Percentiles rank a stretch among this genome's conserved stretches.
Conservation (phyloP, 2,113 vertebrate species). For the Scortum barcoo region DNA sequence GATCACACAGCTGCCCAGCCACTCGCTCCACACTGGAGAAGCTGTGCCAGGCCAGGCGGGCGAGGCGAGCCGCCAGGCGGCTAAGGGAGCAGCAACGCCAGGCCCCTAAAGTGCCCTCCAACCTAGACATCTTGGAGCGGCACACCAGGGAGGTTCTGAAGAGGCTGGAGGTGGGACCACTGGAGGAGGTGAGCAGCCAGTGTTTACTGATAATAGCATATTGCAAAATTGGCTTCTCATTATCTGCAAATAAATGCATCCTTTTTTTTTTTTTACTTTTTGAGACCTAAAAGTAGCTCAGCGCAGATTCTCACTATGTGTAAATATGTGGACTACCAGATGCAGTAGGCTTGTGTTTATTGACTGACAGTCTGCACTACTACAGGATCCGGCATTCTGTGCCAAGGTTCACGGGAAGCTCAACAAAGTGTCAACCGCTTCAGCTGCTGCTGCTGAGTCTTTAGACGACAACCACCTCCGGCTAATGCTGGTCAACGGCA, state of each 20-base stretch:
- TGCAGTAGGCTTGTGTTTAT: no score
- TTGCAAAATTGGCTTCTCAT: neutral
- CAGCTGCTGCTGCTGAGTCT: conserved; percentile 89
- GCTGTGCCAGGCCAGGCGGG: conserved; percentile 86
- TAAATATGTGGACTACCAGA: neutral
- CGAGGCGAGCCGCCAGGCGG: conserved; percentile 86
- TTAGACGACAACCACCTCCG: conserved; percentile 91
- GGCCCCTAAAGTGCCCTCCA: conserved; percentile 88
- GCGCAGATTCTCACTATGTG: neutral
- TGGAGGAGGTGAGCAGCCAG: conserved; percentile 87
- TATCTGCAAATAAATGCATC: neutral
- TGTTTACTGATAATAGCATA: neutral
- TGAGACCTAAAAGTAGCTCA: neutral
- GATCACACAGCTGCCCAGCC: conserved; percentile 82
- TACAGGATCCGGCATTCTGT: conserved; percentile 87
- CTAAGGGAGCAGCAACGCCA: conserved; percentile 89
- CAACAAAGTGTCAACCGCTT: conserved; percentile 94
- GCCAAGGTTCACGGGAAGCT: conserved; percentile 92
- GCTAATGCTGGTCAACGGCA: conserved; percentile 94
- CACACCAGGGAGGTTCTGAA: conserved; percentile 95
- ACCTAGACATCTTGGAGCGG: conserved; percentile 95
- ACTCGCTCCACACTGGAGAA: conserved; percentile 90
- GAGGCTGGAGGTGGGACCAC: conserved; percentile 93
- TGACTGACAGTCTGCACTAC: neutral
- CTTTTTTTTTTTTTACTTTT: neutral